Evolutionary conservation across 2,797 vertebrate genomes (phyloP), one percentile per base, ranked within the genome.

Genomic region (Benthosema pterotum): DNA sequence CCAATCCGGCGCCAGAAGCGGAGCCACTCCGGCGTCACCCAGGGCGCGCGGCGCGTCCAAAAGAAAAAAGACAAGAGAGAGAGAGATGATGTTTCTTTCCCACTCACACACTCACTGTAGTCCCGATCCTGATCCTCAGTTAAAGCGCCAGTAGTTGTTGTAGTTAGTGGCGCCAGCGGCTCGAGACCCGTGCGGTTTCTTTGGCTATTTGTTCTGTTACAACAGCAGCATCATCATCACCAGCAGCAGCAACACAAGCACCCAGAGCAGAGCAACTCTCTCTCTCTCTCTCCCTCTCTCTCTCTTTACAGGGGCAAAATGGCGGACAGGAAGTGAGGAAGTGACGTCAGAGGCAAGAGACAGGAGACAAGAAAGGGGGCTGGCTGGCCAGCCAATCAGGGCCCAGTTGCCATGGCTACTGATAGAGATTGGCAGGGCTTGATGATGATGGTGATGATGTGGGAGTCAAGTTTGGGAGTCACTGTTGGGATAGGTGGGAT

Each of bases 251-350:
- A 74, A 64, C 62, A 73, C 70, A 64, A 53, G 22, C 1, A 9
- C 2, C 8, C 32, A 38, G 8, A 38, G 32, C 32, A 50, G n/a
- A n/a, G n/a, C n/a, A n/a, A n/a, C n/a, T n/a, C n/a, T n/a, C n/a
- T n/a, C n/a, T n/a, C n/a, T n/a, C n/a, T n/a, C n/a, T n/a, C n/a
- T n/a, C n/a, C n/a, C n/a, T n/a, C n/a, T n/a, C n/a, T n/a, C 57
- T 50, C 57, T 50, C 16, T 50, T 16, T 15, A n/a, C 22, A 62
- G 73, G 71, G 57, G 70, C 69, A 86, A 86, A 76, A 86, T 86
- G 84, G 84, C 84, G 82, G 59, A 77, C 75, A 80, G 82, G 84
- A 86, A 86, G 78, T 80, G 56, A 25, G 83, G 83, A 86, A 82
- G 74, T 86, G 83, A 86, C 82, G 82, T 82, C 57, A 18, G 22